Conservation (phyloP, 2,113 vertebrate genomes). For the Dolichotis patagonum region DNA sequence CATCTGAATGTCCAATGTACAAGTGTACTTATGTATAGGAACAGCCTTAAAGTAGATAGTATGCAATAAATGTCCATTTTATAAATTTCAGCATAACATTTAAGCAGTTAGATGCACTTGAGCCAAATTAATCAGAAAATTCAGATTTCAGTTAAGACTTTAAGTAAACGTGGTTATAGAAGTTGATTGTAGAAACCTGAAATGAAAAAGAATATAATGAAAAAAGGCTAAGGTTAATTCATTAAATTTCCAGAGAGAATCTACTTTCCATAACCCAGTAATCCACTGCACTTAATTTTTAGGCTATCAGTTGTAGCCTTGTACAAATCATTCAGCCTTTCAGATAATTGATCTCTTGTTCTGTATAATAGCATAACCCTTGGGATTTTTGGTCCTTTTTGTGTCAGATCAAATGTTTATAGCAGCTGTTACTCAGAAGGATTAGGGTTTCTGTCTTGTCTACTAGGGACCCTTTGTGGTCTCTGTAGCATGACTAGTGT, state of each 20-base stretch:
- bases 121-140: constrained; percentile 27
- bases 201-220: not conserved
- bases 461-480: not conserved
- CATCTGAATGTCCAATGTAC: not conserved
- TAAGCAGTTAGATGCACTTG: not conserved
- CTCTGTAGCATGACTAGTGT: not conserved
- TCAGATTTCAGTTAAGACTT: constrained; percentile 4
- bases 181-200: not conserved
- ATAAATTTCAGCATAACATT: not conserved
- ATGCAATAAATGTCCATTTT: constrained; percentile 11
- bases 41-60: not conserved
- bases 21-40: not conserved
- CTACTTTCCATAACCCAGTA: not conserved
- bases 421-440: constrained; percentile 8
- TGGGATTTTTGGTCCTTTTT: constrained; percentile 38
- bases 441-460: not conserved
- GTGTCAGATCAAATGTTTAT: not conserved
- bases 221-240: not conserved
- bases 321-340: not conserved
- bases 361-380: not conserved
- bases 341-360: constrained; percentile 19
- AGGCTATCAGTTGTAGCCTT: not conserved
- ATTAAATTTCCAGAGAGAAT: constrained; percentile 33
- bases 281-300: not conserved
- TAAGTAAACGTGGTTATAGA: not conserved